Conservation (phyloP, 2,113 vertebrate genomes). For the Rhineura floridana region DNA sequence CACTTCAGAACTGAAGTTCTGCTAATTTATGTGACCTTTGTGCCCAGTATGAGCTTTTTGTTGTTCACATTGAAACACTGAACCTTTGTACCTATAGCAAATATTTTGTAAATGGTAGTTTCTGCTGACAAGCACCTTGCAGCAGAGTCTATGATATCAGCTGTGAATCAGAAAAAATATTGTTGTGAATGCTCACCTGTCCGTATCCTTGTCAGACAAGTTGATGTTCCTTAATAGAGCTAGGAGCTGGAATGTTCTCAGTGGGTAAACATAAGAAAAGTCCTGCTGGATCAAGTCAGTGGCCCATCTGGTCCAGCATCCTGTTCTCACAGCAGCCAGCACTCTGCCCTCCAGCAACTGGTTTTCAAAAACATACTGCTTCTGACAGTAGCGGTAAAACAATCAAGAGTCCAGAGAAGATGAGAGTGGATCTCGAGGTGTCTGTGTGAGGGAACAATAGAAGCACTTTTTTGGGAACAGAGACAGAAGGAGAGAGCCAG, state of each 20-base stretch:
- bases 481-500: background rate
- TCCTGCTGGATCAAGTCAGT: too few relatives aligned
- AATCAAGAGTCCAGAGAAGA: too few relatives aligned
- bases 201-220: background rate
- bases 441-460: too few relatives aligned
- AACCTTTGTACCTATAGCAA: slow-evolving; percentile 64
- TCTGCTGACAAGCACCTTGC: slow-evolving; percentile 67
- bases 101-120: slow-evolving; percentile 61
- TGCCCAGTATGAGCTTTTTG: slow-evolving; percentile 71
- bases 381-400: too few relatives aligned
- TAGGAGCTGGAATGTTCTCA: background rate
- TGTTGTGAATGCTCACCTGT: background rate
- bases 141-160: slow-evolving; percentile 61
- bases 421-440: too few relatives aligned
- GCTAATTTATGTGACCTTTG: slow-evolving; percentile 71
- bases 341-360: too few relatives aligned
- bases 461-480: too few relatives aligned
- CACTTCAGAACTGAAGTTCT: slow-evolving; percentile 71
- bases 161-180: slow-evolving; percentile 22
- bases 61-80: slow-evolving; percentile 71
- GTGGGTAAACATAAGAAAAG: background rate
- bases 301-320: too few relatives aligned
- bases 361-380: too few relatives aligned
- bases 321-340: too few relatives aligned
- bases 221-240: background rate